phyloP scores from a whole-genome alignment of 2,113 vertebrate species.

The Mobula hypostoma region DNA sequence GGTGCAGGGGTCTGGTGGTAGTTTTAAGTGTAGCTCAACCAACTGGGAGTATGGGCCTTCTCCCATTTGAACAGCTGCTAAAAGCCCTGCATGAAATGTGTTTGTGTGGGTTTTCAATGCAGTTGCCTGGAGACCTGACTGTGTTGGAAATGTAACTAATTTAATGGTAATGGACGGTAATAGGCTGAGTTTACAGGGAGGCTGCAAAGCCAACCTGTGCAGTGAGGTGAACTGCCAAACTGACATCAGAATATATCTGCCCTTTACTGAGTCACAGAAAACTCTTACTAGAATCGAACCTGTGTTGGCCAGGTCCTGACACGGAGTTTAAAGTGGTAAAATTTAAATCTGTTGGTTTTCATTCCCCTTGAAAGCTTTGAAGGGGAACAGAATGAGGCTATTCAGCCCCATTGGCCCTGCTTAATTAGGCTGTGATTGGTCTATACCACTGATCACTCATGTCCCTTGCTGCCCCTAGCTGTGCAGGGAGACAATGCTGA shows the following conservation, averaged over 20 bases:
- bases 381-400: not conserved
- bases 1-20: not conserved
- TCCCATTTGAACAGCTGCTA: not conserved
- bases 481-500: too few relatives aligned
- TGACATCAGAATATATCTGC: not conserved
- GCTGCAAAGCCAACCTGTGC: not conserved
- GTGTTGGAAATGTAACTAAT: not conserved
- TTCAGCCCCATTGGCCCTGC: not conserved
- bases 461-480: too few relatives aligned
- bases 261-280: not conserved
- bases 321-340: not conserved
- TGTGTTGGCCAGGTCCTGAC: not conserved
- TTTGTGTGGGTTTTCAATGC: not conserved
- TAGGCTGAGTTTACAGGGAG: not conserved
- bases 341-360: not conserved
- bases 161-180: not conserved
- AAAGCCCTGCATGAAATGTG: not conserved
- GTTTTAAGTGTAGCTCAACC: not conserved
- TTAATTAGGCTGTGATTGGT: not conserved
- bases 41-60: not conserved
- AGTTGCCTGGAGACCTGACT: not conserved
- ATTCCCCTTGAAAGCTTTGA: not conserved
- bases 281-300: not conserved
- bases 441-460: too few relatives aligned
- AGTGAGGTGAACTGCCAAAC: not conserved